Evolutionary conservation across 2,888 invertebrate genomes (phyloP), one percentile per base, ranked within the genome.

Genomic region (Drosophila atripex): DNA sequence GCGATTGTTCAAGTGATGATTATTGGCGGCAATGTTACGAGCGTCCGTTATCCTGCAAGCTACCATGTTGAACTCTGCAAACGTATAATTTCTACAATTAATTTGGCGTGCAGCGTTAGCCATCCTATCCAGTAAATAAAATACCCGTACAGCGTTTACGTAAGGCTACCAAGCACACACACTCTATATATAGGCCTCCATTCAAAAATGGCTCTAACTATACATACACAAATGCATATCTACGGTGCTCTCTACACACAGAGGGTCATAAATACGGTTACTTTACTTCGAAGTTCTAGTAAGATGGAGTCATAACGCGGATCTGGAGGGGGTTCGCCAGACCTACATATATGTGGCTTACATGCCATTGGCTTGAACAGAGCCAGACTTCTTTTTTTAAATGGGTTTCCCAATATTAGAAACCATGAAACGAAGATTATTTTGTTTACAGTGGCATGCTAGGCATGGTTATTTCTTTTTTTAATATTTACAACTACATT

Each of bases 41-140:
- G 97, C 95, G 93, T 98, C 97, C 89, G 97, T 97, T 92, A 97
- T 96, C 92, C 98, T 95, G 94, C 97, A 97, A 93, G 98, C 97
- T 94, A 98, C 98, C 97, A 98, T 97, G 94, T 97, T 97, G 95
- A 98, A 98, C 93, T 97, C 98, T 98, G 95, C 93, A 96, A 96
- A 92, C 94, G 94, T 93, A 94, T 94, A 91, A 94, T 94, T 94
- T 94, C 94, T 94, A 92, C 79, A 91, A 92, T 92, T 92, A 92
- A 91, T 91, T 91, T 90, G 90, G 91, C 84, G 82, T 90, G 91
- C 91, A 92, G 91, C 87, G 91, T 92, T 83, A 90, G 91, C 91
- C 91, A 80, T 92, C 91, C 91, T 90, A 90, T 89, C 74, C 76
- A 75, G 28, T 84, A 79, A 86, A 85, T 88, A 88, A 87, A 88